A percentile compares a stretch with the other conserved stretches of the same genome.
Evolutionary conservation across 2,888 invertebrate species (phyloP).

Genomic region (Cabera pusaria): DNA sequence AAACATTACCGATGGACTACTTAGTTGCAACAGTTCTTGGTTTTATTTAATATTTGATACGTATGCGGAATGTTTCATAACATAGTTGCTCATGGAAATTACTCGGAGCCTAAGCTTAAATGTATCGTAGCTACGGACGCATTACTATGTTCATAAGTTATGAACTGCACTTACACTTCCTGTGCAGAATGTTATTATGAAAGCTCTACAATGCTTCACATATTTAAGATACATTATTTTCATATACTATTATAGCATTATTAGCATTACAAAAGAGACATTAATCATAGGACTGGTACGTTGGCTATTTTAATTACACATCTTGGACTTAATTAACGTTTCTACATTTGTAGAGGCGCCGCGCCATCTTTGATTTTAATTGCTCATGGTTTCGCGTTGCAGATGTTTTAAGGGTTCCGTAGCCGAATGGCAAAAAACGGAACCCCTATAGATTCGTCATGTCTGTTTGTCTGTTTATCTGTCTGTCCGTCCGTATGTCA

Average conservation of each 20-base stretch:
- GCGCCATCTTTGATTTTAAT: slow-evolving; percentile 40
- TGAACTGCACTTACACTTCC: slow-evolving; percentile 1
- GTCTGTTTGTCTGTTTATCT: too few relatives aligned
- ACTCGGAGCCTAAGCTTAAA: too few relatives aligned
- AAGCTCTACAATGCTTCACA: slow-evolving; percentile 1
- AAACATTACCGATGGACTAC: too few relatives aligned
- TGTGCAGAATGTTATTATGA: slow-evolving; percentile 3
- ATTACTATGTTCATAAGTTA: slow-evolving; percentile 3
- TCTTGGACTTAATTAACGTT: slow-evolving; percentile 31
- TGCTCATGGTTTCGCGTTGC: slow-evolving; percentile 38
- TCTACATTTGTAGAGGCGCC: slow-evolving; percentile 31
- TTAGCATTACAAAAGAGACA: slow-evolving; percentile 15
- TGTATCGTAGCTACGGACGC: slow-evolving; percentile 1
- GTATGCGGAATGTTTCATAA: too few relatives aligned
- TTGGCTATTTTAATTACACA: slow-evolving; percentile 33
- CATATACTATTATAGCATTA: slow-evolving; percentile 1
- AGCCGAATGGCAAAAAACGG: too few relatives aligned
- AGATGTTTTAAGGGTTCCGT: too few relatives aligned
- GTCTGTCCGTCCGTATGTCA: too few relatives aligned
- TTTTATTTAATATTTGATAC: too few relatives aligned
- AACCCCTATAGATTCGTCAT: too few relatives aligned
- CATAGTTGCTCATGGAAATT: too few relatives aligned
- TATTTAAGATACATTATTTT: slow-evolving; percentile 1
- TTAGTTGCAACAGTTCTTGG: too few relatives aligned
- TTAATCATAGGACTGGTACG: slow-evolving; percentile 18